Conservation (phyloP, 2,888 invertebrate genomes). For the Kuschelorhynchus macadamiae region DNA sequence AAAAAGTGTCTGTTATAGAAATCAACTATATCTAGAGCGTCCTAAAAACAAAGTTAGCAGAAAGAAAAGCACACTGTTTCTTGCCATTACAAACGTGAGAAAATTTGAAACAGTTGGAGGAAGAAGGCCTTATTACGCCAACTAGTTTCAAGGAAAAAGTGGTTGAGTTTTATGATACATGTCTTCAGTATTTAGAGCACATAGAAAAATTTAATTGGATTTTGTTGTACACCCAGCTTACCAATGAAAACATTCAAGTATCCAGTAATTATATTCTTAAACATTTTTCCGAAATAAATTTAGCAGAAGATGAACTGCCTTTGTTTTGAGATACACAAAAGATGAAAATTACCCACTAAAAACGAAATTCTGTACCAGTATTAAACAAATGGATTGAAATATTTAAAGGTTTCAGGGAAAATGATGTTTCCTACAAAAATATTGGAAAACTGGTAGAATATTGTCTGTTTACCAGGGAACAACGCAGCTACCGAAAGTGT, state of each 20-base stretch:
- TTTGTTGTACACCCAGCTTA: background rate
- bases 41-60: no score
- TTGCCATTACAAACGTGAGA: no score
- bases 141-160: constrained; percentile 1
- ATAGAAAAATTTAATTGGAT: constrained; percentile 4
- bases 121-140: background rate
- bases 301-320: no score
- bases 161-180: background rate
- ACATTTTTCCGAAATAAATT: no score
- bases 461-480: constrained; percentile 4
- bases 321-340: no score
- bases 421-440: background rate
- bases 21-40: background rate
- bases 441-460: constrained; percentile 1
- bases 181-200: no score
- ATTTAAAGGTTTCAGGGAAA: background rate
- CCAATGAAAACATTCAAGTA: no score
- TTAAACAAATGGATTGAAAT: background rate
- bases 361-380: no score
- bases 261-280: no score
- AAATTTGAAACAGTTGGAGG: no score
- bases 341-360: no score
- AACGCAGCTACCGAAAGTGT: constrained; percentile 18
- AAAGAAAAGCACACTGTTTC: no score
- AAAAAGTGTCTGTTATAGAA: background rate